Conservation (phyloP, 2,888 invertebrate genomes). For the Agrypnus murinus region DNA sequence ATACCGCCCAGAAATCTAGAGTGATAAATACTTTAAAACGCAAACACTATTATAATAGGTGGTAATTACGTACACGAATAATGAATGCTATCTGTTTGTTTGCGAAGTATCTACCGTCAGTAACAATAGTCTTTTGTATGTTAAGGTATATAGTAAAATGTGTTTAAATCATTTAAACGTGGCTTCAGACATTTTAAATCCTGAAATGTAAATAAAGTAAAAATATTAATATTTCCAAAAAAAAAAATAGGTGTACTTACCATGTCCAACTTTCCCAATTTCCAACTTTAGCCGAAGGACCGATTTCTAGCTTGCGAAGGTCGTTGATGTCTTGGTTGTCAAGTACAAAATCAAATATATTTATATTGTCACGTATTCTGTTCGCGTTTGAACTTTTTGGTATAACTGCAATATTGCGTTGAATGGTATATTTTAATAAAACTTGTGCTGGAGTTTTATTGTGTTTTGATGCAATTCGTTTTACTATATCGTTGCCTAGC, state of each 20-base stretch:
- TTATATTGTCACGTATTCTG: slow-evolving; percentile 80
- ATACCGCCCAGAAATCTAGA: no score
- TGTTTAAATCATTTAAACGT: background rate
- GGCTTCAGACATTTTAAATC: background rate
- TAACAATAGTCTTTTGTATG: no score
- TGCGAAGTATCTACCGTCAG: no score
- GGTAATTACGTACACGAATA: no score
- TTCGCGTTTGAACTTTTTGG: slow-evolving; percentile 87
- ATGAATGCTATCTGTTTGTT: no score
- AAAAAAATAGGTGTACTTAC: background rate
- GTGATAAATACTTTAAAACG: no score
- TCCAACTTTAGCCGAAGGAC: slow-evolving; percentile 63
- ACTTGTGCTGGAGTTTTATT: slow-evolving; percentile 82
- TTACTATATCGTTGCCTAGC: slow-evolving; percentile 75
- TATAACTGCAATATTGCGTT: slow-evolving; percentile 83
- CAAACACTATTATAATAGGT: no score
- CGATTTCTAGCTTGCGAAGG: slow-evolving; percentile 76
- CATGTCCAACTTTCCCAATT: slow-evolving; percentile 16
- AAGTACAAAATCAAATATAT: slow-evolving; percentile 85
- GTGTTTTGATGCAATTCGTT: slow-evolving; percentile 76
- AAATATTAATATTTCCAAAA: background rate
- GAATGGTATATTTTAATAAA: slow-evolving; percentile 78
- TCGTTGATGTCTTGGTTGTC: slow-evolving; percentile 75
- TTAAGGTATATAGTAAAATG: no score
- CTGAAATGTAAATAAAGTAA: background rate